These are phyloP conservation scores for Rhyzopertha dominica DNA, from an alignment of 1,140 invertebrate genomes.

Conservation along the genomic window DNA sequence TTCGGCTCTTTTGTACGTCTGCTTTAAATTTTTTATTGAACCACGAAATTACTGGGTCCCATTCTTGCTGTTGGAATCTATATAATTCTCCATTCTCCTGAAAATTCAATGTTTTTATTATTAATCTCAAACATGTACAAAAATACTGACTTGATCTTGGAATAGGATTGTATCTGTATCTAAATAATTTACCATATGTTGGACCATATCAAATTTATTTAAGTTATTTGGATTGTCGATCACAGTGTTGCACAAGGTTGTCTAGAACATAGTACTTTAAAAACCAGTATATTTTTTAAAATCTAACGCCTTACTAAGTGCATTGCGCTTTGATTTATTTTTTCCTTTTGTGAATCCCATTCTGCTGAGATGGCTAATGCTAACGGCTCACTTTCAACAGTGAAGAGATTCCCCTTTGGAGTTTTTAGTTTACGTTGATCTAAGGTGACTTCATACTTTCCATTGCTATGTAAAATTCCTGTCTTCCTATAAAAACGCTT, in stretches of 20 bases:
- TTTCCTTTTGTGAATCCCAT: constrained; percentile 82
- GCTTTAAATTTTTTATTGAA: constrained; percentile 76
- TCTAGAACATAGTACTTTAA: constrained; percentile 53
- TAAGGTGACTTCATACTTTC: constrained; percentile 68
- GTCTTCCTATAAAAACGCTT: constrained; percentile 70
- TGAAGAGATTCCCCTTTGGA: constrained; percentile 71
- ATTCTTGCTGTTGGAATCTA: constrained; percentile 71
- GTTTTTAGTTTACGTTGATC: constrained; percentile 86
- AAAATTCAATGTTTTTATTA: constrained; percentile 14
- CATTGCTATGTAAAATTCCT: constrained; percentile 56
- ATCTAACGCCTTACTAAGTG: constrained; percentile 64
- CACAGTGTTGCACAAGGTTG: constrained; percentile 81
- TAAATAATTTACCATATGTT: constrained; percentile 75
- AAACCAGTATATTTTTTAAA: constrained; percentile 12
- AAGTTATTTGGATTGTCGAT: constrained; percentile 86
- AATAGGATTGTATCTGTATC: constrained; percentile 85
- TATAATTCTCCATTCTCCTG: constrained; percentile 70
- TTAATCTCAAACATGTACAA: constrained; percentile 15
- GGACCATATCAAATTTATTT: constrained; percentile 69
- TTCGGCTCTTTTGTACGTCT: constrained; percentile 63
- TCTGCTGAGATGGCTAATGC: constrained; percentile 87
- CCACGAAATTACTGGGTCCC: constrained; percentile 87
- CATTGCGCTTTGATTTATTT: constrained; percentile 76
- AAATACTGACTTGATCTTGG: constrained; percentile 61
- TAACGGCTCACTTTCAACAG: constrained; percentile 77